Conservation (phyloP, 2,888 invertebrate species). For the Augiades crinisus region DNA sequence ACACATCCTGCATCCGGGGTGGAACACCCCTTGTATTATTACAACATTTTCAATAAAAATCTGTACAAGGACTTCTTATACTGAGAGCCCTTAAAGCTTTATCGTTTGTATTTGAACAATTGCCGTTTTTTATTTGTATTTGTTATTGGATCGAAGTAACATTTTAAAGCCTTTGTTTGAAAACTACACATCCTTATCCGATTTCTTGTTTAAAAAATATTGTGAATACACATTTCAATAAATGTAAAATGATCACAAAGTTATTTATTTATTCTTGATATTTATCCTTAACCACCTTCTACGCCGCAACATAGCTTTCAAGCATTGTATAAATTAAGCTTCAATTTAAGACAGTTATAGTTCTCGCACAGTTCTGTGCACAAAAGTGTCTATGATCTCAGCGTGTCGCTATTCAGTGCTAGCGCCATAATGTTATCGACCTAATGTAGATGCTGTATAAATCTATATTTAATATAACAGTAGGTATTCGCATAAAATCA, state of each 20-base stretch:
- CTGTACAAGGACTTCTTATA: constrained; percentile 1
- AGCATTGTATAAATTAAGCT: constrained; percentile 18
- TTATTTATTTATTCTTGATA: not conserved
- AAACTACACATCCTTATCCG: no score
- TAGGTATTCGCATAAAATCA: constrained; percentile 46
- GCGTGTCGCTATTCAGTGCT: constrained; percentile 53
- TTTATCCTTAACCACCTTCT: not conserved
- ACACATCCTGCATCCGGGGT: not conserved
- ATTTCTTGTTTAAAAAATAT: no score
- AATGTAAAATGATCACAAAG: no score
- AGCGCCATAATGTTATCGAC: constrained; percentile 39
- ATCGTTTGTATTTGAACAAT: constrained; percentile 5
- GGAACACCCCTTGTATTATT: not conserved
- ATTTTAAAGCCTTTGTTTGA: no score
- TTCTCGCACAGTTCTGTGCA: constrained; percentile 41
- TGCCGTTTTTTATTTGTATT: not conserved
- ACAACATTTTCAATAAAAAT: constrained; percentile 8
- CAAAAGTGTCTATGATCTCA: constrained; percentile 62
- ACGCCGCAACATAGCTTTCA: constrained; percentile 4
- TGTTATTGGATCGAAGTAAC: no score
- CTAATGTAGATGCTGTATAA: constrained; percentile 27
- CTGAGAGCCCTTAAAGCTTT: not conserved
- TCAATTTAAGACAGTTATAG: constrained; percentile 10
- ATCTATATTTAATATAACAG: constrained; percentile 28
- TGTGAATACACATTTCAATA: no score